Conservation (phyloP, 1,140 invertebrate genomes). For the Dreissena polymorpha region DNA sequence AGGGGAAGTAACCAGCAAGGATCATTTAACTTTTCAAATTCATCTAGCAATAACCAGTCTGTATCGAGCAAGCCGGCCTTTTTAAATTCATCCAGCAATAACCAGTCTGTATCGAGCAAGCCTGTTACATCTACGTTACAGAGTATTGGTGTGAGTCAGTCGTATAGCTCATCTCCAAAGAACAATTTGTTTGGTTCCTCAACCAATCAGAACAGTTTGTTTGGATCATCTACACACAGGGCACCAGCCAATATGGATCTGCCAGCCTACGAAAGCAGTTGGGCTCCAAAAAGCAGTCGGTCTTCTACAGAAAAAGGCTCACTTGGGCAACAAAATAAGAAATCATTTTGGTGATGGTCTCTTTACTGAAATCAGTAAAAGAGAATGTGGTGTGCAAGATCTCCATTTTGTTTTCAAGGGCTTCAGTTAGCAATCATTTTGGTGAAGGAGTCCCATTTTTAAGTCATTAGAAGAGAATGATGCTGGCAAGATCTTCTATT, state of each 20-base stretch:
- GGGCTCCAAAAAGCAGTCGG: neutral
- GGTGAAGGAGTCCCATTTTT: too few relatives aligned
- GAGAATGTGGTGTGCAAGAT: neutral
- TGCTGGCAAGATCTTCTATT: too few relatives aligned
- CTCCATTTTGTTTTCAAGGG: too few relatives aligned
- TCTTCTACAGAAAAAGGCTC: neutral
- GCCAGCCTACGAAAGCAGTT: neutral
- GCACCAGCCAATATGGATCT: neutral
- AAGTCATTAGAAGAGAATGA: too few relatives aligned
- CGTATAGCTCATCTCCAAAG: constrained; percentile 16
- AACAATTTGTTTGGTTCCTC: constrained; percentile 28
- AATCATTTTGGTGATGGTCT: neutral
- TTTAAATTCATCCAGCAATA: constrained; percentile 29
- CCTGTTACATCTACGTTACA: constrained; percentile 3
- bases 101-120: constrained; percentile 26
- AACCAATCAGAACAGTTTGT: neutral
- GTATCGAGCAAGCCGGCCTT: constrained; percentile 13
- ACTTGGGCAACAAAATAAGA: neutral
- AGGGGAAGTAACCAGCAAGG: neutral
- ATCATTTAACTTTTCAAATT: constrained; percentile 1
- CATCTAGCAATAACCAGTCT: constrained; percentile 12
- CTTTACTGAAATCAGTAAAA: neutral
- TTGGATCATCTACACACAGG: neutral
- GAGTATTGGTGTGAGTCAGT: constrained; percentile 19
- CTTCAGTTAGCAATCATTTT: too few relatives aligned